Percentiles rank a stretch among this genome's conserved stretches.
These are phyloP conservation scores for Amniataba percoides DNA, from an alignment of 2,797 vertebrate genomes.

Conservation along the genomic window DNA sequence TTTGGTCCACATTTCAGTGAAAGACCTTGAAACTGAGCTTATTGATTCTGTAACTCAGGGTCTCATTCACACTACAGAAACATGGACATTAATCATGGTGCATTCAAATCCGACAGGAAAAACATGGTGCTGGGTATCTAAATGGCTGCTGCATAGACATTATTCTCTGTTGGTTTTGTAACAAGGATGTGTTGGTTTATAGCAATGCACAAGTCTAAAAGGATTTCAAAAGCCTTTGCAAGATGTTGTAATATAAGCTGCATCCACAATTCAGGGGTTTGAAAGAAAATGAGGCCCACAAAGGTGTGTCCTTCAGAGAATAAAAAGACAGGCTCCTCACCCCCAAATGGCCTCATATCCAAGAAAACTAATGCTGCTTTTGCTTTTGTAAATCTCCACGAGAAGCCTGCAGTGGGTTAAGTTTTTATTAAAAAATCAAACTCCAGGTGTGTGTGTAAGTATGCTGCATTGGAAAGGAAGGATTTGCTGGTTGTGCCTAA, in stretches of 20 bases:
- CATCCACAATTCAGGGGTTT: not conserved
- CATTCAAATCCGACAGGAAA: not conserved
- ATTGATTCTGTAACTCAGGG: conserved; percentile 26
- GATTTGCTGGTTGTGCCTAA: not conserved
- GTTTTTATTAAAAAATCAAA: not conserved
- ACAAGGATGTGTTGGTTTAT: not conserved
- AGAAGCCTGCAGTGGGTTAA: not conserved
- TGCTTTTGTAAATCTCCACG: not conserved
- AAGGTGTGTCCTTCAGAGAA: not conserved
- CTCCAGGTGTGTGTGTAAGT: not conserved
- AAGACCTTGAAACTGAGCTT: not conserved
- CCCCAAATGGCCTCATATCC: not conserved
- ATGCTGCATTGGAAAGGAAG: not conserved
- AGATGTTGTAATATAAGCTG: not conserved
- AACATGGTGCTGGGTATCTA: not conserved
- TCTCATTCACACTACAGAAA: not conserved
- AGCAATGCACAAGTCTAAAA: not conserved
- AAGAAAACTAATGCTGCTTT: not conserved
- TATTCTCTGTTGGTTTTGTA: not conserved
- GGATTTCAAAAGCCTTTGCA: not conserved
- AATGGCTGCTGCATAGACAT: not conserved
- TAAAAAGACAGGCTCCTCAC: not conserved
- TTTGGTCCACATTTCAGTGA: not conserved
- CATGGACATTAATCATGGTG: not conserved
- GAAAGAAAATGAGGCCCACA: not conserved